Evolutionary conservation across 2,797 vertebrate species (phyloP).

Genomic region (Hydrophis major): DNA sequence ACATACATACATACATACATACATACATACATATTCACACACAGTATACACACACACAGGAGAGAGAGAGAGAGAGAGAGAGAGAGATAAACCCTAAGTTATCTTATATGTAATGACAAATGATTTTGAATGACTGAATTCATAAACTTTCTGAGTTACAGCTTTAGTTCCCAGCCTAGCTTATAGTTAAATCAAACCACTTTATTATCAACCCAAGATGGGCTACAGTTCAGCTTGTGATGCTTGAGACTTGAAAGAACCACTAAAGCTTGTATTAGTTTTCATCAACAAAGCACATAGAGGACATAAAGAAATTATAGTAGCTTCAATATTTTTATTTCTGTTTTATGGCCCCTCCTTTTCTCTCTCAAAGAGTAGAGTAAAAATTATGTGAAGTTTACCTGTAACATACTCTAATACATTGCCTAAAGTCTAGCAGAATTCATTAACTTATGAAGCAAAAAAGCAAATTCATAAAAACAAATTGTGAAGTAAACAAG

Average conservation of each 20-base stretch:
- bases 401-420: conserved; percentile 70
- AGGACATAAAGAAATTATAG: conserved; percentile 62
- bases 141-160: not conserved
- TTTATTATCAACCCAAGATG: conserved; percentile 51
- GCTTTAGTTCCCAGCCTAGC: conserved; percentile 1
- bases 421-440: conserved; percentile 70
- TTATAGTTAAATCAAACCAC: conserved; percentile 31
- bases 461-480: conserved; percentile 58
- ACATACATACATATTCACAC: too few relatives aligned
- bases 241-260: conserved; percentile 58
- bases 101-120: too few relatives aligned
- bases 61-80: too few relatives aligned
- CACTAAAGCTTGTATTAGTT: conserved; percentile 73
- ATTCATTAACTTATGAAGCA: conserved; percentile 60
- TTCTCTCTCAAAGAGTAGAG: conserved; percentile 56
- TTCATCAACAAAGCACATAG: conserved; percentile 70
- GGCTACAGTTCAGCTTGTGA: conserved; percentile 58
- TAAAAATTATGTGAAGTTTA: conserved; percentile 66
- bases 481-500: conserved; percentile 46
- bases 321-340: conserved; percentile 65
- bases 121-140: too few relatives aligned
- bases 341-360: conserved; percentile 56
- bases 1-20: too few relatives aligned
- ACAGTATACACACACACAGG: too few relatives aligned
- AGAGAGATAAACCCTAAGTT: too few relatives aligned